Conservation (phyloP, 2,113 vertebrate species). For the Calcarius ornatus region DNA sequence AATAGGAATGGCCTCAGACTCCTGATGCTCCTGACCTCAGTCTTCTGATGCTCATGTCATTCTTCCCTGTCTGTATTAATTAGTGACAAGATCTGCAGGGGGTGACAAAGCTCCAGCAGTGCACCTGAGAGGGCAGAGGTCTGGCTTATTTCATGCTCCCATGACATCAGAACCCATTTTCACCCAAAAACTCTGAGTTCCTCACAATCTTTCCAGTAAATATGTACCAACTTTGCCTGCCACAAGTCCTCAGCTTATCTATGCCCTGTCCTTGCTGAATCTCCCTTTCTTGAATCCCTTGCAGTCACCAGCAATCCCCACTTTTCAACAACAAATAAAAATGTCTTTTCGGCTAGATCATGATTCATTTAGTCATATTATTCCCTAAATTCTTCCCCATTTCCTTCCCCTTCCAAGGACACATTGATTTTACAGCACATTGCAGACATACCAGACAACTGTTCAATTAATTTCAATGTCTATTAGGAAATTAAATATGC, state of each 20-base stretch:
- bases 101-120: background rate
- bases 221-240: background rate
- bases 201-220: background rate
- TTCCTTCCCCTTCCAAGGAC: background rate
- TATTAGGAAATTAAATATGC: background rate
- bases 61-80: background rate
- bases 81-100: background rate
- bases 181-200: background rate
- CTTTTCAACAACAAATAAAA: background rate
- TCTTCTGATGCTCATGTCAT: background rate
- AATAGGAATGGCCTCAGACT: background rate
- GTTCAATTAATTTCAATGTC: background rate
- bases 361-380: background rate
- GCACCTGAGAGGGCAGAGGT: background rate
- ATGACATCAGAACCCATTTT: background rate
- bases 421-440: background rate
- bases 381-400: background rate
- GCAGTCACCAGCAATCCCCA: background rate
- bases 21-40: no score
- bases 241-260: background rate
- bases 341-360: background rate
- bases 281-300: background rate
- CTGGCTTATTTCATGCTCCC: background rate
- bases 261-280: background rate
- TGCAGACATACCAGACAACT: background rate